Conservation (phyloP, 2,113 vertebrate species). For the Hoplias malabaricus region DNA sequence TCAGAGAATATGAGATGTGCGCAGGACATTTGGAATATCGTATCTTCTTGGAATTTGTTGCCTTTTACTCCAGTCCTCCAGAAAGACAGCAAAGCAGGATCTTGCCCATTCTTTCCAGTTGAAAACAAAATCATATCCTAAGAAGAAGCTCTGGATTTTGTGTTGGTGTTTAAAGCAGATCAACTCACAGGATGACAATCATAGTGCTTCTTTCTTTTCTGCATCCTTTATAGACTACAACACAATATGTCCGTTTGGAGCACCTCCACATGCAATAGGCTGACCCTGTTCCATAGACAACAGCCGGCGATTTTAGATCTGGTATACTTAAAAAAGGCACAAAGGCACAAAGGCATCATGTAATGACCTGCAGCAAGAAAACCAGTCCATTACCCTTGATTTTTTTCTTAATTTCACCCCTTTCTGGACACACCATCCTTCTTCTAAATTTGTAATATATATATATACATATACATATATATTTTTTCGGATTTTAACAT, state of each 20-base stretch:
- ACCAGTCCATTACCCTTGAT: slow-evolving; percentile 50
- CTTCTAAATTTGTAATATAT: no score
- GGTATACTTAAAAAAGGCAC: slow-evolving; percentile 52
- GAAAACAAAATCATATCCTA: background rate
- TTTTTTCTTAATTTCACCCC: slow-evolving; percentile 46
- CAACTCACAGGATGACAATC: slow-evolving; percentile 9
- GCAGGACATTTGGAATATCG: slow-evolving; percentile 64
- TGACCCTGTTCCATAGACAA: slow-evolving; percentile 43
- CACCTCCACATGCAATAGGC: slow-evolving; percentile 46
- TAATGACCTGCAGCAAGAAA: slow-evolving; percentile 58
- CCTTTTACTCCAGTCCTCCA: slow-evolving; percentile 48
- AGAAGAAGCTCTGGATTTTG: slow-evolving; percentile 50
- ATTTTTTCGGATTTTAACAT: slow-evolving; percentile 67
- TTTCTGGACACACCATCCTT: slow-evolving; percentile 29
- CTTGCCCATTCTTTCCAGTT: background rate
- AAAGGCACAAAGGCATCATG: slow-evolving; percentile 56
- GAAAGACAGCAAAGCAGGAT: slow-evolving; percentile 52
- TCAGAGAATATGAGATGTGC: slow-evolving; percentile 25
- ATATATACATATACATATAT: no score
- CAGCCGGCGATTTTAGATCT: slow-evolving; percentile 47
- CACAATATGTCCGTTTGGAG: slow-evolving; percentile 43
- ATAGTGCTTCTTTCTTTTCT: slow-evolving; percentile 55
- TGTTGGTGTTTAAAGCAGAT: slow-evolving; percentile 38
- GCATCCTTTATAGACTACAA: slow-evolving; percentile 45
- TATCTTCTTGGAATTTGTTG: slow-evolving; percentile 51